Evolutionary conservation across 1,140 invertebrate genomes (phyloP), one percentile per base, ranked within the genome.

Genomic region (Polypedilum vanderplanki): DNA sequence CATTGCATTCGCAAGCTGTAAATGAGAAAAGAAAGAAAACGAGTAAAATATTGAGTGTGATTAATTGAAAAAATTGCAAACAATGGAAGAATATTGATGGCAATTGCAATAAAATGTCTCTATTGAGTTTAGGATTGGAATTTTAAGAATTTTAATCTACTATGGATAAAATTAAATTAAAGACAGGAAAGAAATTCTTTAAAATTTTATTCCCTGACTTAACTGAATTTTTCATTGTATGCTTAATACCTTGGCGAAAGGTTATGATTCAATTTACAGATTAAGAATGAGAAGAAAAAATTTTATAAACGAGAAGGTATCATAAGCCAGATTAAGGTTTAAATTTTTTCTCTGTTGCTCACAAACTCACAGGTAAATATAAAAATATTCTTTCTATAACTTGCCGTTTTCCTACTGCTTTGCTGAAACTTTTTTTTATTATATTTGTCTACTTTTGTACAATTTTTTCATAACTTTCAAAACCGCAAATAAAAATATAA

Each of bases 1-100:
- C 87, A 85, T 98, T 97, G 84, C 96, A 98, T 83, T 97, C 93
- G 85, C 95, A 98, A 75, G 91, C 95, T 97, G 88, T 33, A 76
- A 91, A 90, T 77, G 81, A 78, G 80, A 82, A 83, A 79, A 20
- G 20, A 78, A 33, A 76, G 8, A 67, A 8, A 67, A n/a, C n/a
- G 17, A 67, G 18, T 2, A 70, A 70, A 70, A 70, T 20, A 18
- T 70, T 67, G 18, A 57, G 10, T 67, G 12, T 67, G 7, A 18
- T 67, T 20, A 10, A 70, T 20, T 70, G 9, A 70, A 70, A 20
- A 57, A 57, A 57, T 57, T 12, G 46, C 46, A 57, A 57, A 57
- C 46, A 57, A 57, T 57, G n/a, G 46, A 57, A n/a, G 12, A n/a
- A 57, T n/a, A 57, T 57, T 57, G 46, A 57, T 57, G 46, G 46